Conservation (phyloP, 2,797 vertebrate species). For the Pogoniulus pusillus region DNA sequence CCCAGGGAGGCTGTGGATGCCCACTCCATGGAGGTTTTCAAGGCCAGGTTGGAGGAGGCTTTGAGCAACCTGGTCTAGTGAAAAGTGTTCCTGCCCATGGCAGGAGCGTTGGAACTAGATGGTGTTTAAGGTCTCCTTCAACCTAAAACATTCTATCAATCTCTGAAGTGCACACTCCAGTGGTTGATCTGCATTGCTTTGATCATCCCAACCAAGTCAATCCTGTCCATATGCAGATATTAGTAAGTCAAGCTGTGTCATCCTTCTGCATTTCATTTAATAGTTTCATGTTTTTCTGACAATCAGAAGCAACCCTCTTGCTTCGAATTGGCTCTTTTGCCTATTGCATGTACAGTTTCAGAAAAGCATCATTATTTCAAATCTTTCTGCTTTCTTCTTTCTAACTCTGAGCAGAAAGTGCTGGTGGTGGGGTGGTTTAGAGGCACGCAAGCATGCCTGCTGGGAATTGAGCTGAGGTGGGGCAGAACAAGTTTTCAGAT, state of each 20-base stretch:
- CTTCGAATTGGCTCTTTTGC: neutral
- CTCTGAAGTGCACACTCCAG: neutral
- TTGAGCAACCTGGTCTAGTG: too few relatives aligned
- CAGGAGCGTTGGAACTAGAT: too few relatives aligned
- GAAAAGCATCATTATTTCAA: neutral
- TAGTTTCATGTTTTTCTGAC: neutral
- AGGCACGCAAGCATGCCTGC: neutral
- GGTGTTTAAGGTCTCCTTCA: too few relatives aligned
- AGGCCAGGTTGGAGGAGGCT: too few relatives aligned
- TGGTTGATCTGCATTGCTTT: conserved; percentile 9
- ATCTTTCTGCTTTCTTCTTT: neutral
- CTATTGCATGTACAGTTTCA: neutral
- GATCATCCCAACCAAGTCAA: conserved; percentile 5
- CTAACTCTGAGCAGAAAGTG: neutral
- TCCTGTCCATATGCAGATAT: neutral
- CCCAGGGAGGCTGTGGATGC: too few relatives aligned
- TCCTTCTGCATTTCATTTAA: neutral
- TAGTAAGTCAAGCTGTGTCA: neutral
- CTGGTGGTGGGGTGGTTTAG: neutral
- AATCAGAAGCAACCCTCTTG: neutral
- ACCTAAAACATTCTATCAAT: too few relatives aligned
- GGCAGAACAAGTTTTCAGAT: neutral
- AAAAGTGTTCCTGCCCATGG: too few relatives aligned
- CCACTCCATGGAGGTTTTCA: too few relatives aligned
- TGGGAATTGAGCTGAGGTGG: neutral